Evolutionary conservation across 2,113 vertebrate species (phyloP), one percentile per base, ranked within the genome.

Genomic region (Tretioscincus oriximinensis): DNA sequence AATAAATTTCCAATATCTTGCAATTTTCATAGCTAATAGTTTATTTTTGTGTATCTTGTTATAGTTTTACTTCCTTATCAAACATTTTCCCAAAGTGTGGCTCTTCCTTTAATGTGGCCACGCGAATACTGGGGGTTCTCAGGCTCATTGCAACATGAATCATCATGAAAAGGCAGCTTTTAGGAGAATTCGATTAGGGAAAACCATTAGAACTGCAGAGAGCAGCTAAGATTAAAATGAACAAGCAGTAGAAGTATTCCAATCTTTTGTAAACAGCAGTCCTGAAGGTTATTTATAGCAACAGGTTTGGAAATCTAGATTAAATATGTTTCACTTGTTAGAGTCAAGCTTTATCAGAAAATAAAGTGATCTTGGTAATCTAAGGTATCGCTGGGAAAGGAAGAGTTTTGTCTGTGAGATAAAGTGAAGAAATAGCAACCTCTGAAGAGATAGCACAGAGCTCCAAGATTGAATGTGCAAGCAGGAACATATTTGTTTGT

Each of bases 241-340:
- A 20, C 76, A 84, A 85, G 24, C n/a, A 51, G 26, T 58, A 20
- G 26, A 74, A 68, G 8, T 18, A 2, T 60, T 71, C 47, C 68
- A 84, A 83, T 10, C 80, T 71, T 61, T 71, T 60, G 76, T 82
- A 81, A 47, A 14, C 9, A 65, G 14, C 20, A 67, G 80, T 22
- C 28, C 76, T 31, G 7, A 29, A 67, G 65, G 29, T 26, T 73
- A 35, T 81, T 92, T 90, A 86, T 74, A 84, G 10, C n/a, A 85
- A 67, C 24, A 4, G 80, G 76, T 83, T 87, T 85, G 80, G 18
- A 45, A 81, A 67, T 63, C 26, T 9, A 84, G 29, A 51, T 41
- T 81, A 73, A 85, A 72, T 78, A 68, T 2, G 11, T 71, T 76
- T 65, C 80, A 11, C 77, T 89, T 81, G 71, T 78, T 86, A 69